Conservation (phyloP, 2,797 vertebrate genomes). For the Yasuhikotakia modesta region DNA sequence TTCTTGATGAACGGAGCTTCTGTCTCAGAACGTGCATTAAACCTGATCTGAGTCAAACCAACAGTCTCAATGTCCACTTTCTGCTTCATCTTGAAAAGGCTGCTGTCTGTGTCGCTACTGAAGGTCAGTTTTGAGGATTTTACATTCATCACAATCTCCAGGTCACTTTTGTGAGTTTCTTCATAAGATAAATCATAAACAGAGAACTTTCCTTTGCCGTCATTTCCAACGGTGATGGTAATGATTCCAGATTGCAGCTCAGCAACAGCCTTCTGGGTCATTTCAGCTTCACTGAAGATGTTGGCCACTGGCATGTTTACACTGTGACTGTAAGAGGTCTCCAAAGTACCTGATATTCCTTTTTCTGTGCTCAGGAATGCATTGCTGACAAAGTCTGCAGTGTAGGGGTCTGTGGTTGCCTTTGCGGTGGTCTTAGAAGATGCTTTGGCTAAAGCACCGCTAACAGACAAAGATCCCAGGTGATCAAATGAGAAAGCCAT, state of each 20-base stretch:
- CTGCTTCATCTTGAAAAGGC: constrained; percentile 79
- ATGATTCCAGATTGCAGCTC: constrained; percentile 73
- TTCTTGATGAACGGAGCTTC: constrained; percentile 80
- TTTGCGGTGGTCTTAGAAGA: constrained; percentile 79
- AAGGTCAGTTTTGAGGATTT: constrained; percentile 76
- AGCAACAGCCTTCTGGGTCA: constrained; percentile 77
- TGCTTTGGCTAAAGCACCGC: constrained; percentile 71
- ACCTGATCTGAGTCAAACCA: constrained; percentile 72
- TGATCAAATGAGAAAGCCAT: constrained; percentile 80
- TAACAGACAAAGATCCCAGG: constrained; percentile 71
- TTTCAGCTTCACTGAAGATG: constrained; percentile 78
- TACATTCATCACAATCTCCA: constrained; percentile 76
- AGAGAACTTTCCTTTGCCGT: constrained; percentile 80
- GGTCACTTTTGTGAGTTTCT: constrained; percentile 75
- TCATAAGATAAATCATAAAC: constrained; percentile 78
- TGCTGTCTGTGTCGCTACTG: constrained; percentile 74
- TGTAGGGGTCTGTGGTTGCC: constrained; percentile 75
- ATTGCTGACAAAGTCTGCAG: constrained; percentile 76
- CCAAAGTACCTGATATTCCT: constrained; percentile 76
- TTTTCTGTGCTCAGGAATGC: constrained; percentile 72
- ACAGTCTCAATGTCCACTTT: constrained; percentile 75
- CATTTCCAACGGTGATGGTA: constrained; percentile 73
- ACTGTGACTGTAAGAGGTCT: constrained; percentile 81
- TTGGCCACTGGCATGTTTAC: constrained; percentile 78
- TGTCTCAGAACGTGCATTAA: constrained; percentile 79